Conservation (phyloP, 2,888 invertebrate genomes). For the Sisyra terminalis region DNA sequence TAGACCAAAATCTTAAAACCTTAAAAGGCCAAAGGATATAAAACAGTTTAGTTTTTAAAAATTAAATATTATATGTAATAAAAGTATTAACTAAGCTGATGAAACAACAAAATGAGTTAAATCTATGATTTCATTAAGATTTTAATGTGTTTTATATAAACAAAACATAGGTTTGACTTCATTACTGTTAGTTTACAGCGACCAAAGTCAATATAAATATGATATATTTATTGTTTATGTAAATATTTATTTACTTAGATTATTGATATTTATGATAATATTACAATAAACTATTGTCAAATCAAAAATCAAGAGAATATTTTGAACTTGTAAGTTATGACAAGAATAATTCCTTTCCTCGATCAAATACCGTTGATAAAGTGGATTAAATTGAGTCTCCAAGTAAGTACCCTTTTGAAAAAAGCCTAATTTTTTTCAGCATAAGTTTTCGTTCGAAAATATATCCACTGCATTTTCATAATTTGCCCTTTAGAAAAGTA, state of each 20-base stretch:
- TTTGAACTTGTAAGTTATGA: conserved; percentile 8
- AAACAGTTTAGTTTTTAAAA: too few relatives aligned
- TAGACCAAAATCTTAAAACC: conserved; percentile 4
- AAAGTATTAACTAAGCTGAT: conserved; percentile 3
- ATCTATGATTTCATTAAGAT: not conserved
- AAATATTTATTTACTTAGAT: conserved; percentile 7
- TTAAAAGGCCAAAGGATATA: too few relatives aligned
- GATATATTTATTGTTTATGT: conserved; percentile 8
- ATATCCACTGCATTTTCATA: too few relatives aligned
- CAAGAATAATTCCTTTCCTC: not conserved
- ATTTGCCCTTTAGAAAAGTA: too few relatives aligned
- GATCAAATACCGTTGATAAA: not conserved
- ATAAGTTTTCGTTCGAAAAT: too few relatives aligned
- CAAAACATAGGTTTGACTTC: not conserved
- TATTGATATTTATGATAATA: conserved; percentile 8
- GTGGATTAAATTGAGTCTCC: not conserved
- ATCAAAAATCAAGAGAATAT: conserved; percentile 6
- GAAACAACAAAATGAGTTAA: not conserved
- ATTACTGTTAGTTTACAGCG: not conserved
- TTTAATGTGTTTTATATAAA: not conserved
- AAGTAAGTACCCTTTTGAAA: too few relatives aligned
- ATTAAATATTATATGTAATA: not conserved
- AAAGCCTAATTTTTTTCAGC: too few relatives aligned
- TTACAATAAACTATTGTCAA: conserved; percentile 9
- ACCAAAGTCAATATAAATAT: conserved; percentile 6